A percentile compares a stretch with the other conserved stretches of the same genome.
These are phyloP conservation scores for Enteromius viviparus DNA, from an alignment of 2,797 vertebrate genomes.

Conservation along the genomic window DNA sequence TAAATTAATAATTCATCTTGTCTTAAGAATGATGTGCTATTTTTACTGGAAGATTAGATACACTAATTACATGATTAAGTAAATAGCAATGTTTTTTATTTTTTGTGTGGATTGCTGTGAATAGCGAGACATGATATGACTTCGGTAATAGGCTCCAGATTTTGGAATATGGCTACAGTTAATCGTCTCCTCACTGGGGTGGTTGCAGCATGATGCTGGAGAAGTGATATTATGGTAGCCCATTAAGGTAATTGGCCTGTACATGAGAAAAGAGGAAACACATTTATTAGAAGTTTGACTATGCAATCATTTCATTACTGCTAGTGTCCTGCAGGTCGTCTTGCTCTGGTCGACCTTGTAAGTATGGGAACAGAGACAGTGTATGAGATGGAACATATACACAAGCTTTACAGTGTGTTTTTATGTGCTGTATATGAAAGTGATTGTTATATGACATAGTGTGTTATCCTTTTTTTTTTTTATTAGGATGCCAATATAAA, in stretches of 20 bases:
- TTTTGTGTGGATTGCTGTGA: neutral
- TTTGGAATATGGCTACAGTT: conserved; percentile 37
- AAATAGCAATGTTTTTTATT: neutral
- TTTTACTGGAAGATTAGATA: neutral
- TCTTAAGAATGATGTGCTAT: neutral
- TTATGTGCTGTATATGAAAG: conserved; percentile 11
- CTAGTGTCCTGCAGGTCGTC: conserved; percentile 32
- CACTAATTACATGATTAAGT: neutral
- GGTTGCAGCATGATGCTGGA: conserved; percentile 33
- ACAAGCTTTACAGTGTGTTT: neutral
- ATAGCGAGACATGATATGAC: neutral
- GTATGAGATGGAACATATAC: conserved; percentile 37
- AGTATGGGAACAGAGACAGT: neutral
- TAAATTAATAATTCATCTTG: neutral
- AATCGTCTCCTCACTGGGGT: conserved; percentile 34
- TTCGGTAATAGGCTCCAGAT: neutral
- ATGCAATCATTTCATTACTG: conserved; percentile 56
- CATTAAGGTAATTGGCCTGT: conserved; percentile 63
- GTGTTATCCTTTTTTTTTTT: conserved; percentile 2
- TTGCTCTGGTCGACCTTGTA: neutral
- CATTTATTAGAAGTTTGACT: conserved; percentile 56
- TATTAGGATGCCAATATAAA: conserved; percentile 32
- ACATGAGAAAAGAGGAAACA: conserved; percentile 53
- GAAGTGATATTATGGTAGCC: conserved; percentile 52
- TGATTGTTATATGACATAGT: conserved; percentile 5